Evolutionary conservation across 2,888 invertebrate species (phyloP).

Genomic region (Spatulosminthurus flaviceps): DNA sequence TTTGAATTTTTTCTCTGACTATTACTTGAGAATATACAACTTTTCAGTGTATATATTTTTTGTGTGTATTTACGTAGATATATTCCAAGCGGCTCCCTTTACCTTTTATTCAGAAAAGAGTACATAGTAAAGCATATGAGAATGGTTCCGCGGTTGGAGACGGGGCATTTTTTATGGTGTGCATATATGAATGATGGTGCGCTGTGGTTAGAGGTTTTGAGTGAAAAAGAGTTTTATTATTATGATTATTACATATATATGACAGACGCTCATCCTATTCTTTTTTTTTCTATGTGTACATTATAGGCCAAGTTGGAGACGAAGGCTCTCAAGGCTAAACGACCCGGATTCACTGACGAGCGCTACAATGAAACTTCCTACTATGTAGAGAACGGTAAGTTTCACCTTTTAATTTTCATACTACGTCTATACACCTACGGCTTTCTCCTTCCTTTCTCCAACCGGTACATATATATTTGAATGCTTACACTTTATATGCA

Average conservation of each 20-base stretch:
- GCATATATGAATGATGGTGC: no score
- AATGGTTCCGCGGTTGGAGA: no score
- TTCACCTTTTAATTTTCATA: neutral
- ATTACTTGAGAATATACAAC: no score
- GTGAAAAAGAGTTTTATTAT: slow-evolving; percentile 30
- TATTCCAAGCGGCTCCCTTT: no score
- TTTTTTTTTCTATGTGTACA: slow-evolving; percentile 32
- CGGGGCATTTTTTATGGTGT: no score
- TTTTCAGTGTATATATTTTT: no score
- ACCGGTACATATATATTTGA: no score
- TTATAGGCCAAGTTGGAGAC: slow-evolving; percentile 87
- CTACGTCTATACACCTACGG: neutral
- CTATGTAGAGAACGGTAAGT: slow-evolving; percentile 93
- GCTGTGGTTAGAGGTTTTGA: neutral
- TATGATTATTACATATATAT: slow-evolving; percentile 20
- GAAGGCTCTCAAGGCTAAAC: slow-evolving; percentile 87
- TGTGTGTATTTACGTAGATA: no score
- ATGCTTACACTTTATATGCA: no score
- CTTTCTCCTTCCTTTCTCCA: no score
- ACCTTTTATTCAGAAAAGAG: no score
- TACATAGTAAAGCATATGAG: no score
- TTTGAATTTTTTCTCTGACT: neutral
- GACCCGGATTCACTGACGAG: slow-evolving; percentile 91
- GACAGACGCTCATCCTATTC: slow-evolving; percentile 24
- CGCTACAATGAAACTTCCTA: slow-evolving; percentile 94